Evolutionary conservation across 2,113 vertebrate genomes (phyloP).

Genomic region (Eurystomus gularis): DNA sequence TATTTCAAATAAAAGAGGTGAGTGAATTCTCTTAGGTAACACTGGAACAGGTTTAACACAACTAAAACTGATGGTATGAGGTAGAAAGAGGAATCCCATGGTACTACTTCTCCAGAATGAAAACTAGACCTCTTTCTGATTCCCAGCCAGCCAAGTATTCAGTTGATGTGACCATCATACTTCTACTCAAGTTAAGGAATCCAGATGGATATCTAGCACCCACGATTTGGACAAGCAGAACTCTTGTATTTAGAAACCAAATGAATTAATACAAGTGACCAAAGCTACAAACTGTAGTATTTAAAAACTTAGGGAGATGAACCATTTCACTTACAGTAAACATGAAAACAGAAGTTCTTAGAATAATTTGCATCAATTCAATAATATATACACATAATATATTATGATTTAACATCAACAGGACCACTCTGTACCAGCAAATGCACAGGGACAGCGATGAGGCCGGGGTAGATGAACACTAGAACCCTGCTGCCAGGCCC

Average conservation of each 20-base stretch:
- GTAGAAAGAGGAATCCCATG: not conserved
- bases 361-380: not conserved
- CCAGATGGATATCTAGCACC: not conserved
- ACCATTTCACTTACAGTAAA: not conserved
- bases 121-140: not conserved
- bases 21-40: slow-evolving; percentile 25
- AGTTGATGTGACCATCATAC: not conserved
- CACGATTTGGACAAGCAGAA: not conserved
- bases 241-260: not conserved
- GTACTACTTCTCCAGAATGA: not conserved
- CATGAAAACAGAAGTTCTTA: not conserved
- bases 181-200: not conserved
- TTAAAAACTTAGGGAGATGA: not conserved
- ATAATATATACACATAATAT: not conserved
- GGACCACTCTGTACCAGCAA: not conserved
- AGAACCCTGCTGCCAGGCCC: not conserved
- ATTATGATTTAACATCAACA: not conserved
- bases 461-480: not conserved
- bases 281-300: not conserved
- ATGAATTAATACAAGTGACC: not conserved
- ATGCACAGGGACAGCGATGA: not conserved
- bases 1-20: slow-evolving; percentile 28
- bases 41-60: slow-evolving; percentile 37
- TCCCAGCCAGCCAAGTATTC: not conserved
- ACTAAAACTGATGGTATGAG: not conserved